Evolutionary conservation across 35 echinoderm and acorn worm genomes (phyloP).

Genomic region (Stichopus chloronotus): DNA sequence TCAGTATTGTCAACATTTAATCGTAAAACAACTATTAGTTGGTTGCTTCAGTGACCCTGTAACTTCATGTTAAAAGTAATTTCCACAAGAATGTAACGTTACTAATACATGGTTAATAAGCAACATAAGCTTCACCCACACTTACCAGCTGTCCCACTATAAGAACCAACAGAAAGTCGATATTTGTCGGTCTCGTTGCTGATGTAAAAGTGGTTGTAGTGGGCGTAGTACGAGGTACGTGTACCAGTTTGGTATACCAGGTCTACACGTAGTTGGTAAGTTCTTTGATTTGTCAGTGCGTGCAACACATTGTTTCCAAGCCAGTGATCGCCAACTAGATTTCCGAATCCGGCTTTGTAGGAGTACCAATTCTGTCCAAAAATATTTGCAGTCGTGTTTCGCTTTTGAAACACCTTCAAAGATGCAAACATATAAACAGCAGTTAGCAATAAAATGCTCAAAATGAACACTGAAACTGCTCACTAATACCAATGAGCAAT

Average conservation of each 20-base stretch:
- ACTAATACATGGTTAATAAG: too few relatives aligned
- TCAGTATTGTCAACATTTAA: too few relatives aligned
- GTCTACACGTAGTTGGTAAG: slow-evolving; percentile 69
- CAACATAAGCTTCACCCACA: neutral
- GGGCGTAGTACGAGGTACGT: neutral
- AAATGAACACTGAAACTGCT: too few relatives aligned
- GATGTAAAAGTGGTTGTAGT: slow-evolving; percentile 66
- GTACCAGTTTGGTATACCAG: neutral
- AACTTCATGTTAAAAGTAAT: too few relatives aligned
- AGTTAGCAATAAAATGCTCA: too few relatives aligned
- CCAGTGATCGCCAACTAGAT: slow-evolving; percentile 55
- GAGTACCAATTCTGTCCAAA: slow-evolving; percentile 32
- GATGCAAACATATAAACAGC: too few relatives aligned
- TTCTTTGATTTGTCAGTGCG: slow-evolving; percentile 48
- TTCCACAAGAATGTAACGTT: too few relatives aligned
- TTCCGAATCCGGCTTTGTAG: slow-evolving; percentile 77
- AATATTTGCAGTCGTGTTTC: too few relatives aligned
- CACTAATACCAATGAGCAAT: too few relatives aligned
- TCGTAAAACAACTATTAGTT: too few relatives aligned
- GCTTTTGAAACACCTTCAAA: too few relatives aligned
- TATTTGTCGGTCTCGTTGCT: slow-evolving; percentile 61
- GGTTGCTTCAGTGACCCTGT: too few relatives aligned
- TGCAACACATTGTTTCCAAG: slow-evolving; percentile 71
- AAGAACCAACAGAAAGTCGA: slow-evolving; percentile 61
- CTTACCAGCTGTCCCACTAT: slow-evolving; percentile 75